Base-by-base conservation (phyloP, 2,797 vertebrate genomes). In the Euthynnus affinis region DNA sequence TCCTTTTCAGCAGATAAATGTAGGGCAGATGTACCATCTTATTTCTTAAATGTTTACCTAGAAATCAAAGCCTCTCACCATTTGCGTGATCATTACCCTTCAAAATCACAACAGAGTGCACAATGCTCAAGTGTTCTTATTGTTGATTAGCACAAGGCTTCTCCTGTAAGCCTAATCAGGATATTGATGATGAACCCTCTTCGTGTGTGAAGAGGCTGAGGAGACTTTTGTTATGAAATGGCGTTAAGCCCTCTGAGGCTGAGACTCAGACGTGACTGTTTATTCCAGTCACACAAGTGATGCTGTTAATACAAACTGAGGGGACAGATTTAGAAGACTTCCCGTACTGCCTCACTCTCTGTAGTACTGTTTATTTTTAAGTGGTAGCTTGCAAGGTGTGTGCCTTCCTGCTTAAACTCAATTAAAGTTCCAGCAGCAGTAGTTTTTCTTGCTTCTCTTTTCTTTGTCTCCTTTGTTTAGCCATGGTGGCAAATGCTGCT, bases 101-200 rank as follows among this genome's bases (percentile, higher is more conserved):
- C 73, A 53, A 74, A 86, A 87, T 77, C 87, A 88, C 75, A 87
- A 84, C 79, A 84, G 46, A 79, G 84, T 17, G 44, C 59, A 52
- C 52, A 0, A 34, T 58, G 76, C 80, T 91, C 53, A 53, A 92
- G 92, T 79, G 87, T 82, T 80, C 84, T 89, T 44, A 52, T 75
- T 85, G 91, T 85, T 93, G 89, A 92, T 93, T 88, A 87, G 80
- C 57, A 49, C 13, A 5, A 70, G 66, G 66, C 83, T 81, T 80
- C 74, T 82, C 32, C 73, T 75, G 75, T 85, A 80, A 85, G 78
- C 76, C 73, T 83, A 91, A 92, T 92, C 89, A 91, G 84, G 84
- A 76, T 88, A 80, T 87, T 87, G 87, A 90, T 85, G 79, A 89
- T 87, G 86, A 85, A 37, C 40, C 78, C 84, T 81, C 85, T 87